These are phyloP conservation scores for Drosophila littoralis DNA, from an alignment of 1,140 invertebrate genomes.

Conservation along the genomic window DNA sequence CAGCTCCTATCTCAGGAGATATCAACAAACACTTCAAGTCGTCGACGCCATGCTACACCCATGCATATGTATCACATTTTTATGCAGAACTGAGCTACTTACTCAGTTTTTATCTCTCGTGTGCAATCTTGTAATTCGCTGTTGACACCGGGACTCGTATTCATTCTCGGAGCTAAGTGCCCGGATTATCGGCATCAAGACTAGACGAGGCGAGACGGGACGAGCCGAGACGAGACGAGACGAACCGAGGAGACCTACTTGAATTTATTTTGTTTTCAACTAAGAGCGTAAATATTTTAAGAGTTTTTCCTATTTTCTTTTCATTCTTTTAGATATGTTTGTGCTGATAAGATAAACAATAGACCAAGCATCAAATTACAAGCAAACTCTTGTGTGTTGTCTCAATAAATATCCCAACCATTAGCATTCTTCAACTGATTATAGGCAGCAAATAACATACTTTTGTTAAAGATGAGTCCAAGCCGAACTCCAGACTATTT, in stretches of 20 bases:
- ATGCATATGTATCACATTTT: constrained; percentile 4
- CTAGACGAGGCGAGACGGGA: not conserved
- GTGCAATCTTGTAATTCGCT: constrained; percentile 27
- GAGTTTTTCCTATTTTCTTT: constrained; percentile 18
- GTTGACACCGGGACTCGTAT: not conserved
- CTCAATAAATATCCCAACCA: constrained; percentile 33
- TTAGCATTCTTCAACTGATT: constrained; percentile 16
- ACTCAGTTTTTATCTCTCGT: constrained; percentile 22
- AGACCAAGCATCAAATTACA: constrained; percentile 31
- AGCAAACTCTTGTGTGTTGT: constrained; percentile 23
- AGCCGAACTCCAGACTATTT: not conserved
- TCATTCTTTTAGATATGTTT: constrained; percentile 23
- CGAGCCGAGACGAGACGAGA: not conserved
- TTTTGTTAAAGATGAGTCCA: not conserved
- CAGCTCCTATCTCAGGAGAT: constrained; percentile 25
- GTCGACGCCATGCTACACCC: not conserved
- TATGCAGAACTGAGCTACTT: constrained; percentile 21
- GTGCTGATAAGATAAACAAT: constrained; percentile 39
- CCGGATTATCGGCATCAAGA: constrained; percentile 20
- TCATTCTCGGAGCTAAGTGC: constrained; percentile 1
- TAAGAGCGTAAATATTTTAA: constrained; percentile 40
- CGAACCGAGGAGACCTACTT: not conserved
- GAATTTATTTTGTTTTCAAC: constrained; percentile 34
- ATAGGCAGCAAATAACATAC: constrained; percentile 2
- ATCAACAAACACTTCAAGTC: constrained; percentile 3